Conservation (phyloP, 2,888 invertebrate species). For the Choreutis nemorana region DNA sequence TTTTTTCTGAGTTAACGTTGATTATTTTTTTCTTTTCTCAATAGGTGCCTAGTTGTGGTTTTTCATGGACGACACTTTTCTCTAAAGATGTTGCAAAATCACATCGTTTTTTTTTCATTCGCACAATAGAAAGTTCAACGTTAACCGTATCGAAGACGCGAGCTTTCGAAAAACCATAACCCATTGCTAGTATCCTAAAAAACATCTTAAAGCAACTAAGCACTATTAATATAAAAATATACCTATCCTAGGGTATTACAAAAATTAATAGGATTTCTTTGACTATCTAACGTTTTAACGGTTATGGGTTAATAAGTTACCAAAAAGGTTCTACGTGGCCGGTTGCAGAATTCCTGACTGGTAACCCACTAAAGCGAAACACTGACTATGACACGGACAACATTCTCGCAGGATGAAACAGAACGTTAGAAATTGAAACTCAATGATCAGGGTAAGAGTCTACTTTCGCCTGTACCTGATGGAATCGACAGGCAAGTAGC, state of each 20-base stretch:
- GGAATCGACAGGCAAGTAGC: constrained; percentile 69
- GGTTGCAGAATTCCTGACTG: constrained; percentile 34
- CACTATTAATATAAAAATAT: constrained; percentile 38
- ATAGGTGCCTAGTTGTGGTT: too few species aligned
- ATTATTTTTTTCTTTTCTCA: too few species aligned
- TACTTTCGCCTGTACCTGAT: constrained; percentile 53
- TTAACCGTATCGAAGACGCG: too few species aligned
- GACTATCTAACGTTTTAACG: constrained; percentile 14
- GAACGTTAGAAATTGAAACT: too few species aligned
- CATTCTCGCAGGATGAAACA: constrained; percentile 27
- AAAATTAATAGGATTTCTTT: constrained; percentile 26
- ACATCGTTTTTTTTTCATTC: too few species aligned
- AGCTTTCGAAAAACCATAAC: constrained; percentile 23
- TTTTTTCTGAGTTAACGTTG: too few species aligned
- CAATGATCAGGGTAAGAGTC: constrained; percentile 15
- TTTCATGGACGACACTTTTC: too few species aligned
- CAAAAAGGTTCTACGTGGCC: constrained; percentile 40
- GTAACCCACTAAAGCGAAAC: constrained; percentile 11
- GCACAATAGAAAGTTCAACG: too few species aligned
- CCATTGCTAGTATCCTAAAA: too few species aligned
- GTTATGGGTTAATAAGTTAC: constrained; percentile 1
- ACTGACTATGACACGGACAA: constrained; percentile 18
- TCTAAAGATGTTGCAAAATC: too few species aligned
- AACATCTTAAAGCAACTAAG: constrained; percentile 19
- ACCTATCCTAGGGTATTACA: constrained; percentile 24